Base-by-base conservation (phyloP, 2,797 vertebrate genomes). In the Okamejei kenojei region DNA sequence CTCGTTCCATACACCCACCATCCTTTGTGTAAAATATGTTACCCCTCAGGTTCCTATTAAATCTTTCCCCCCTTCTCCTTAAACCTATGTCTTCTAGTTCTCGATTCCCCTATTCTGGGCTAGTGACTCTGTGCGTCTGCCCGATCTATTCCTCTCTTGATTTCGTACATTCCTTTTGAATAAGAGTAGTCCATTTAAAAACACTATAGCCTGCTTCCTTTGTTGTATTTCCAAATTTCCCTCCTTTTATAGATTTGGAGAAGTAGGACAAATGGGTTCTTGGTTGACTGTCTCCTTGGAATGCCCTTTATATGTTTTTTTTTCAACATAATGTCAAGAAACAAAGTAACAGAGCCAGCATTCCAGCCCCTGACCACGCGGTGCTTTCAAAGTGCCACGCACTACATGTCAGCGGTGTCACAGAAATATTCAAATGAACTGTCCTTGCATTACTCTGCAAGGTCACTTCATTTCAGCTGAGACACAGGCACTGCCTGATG, bases 371-470 rank as follows among this genome's bases (percentile, higher is more conserved):
- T 61, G 82, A 86, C 82, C 29, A 86, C 82, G n/a, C 32, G 29
- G 58, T 86, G 5, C 29, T 63, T n/a, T 17, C 58, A 86, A 63
- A n/a, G 17, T 86, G 11, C 65, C 82, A 65, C n/a, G 23, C 21
- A 63, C 58, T 32, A 32, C 29, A 63, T 32, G 29, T 63, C 58
- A 86, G 29, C 29, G 32, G 82, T 32, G 58, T n/a, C 82, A 63
- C 61, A 63, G 58, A 32, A 65, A 32, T 65, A 86, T 32, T 65
- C 63, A 86, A 86, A 63, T 86, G 82, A 63, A 86, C 58, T 86
- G 82, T 15, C 58, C 58, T 86, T 86, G 82, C 61, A 86, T 86
- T 86, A 65, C 65, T 86, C 58, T 86, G n/a, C 82, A 86, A 86
- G 82, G 58, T 86, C 82, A 32, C 26, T 32, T 86, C 82, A 86